These are phyloP conservation scores for Gari tellinella DNA, from an alignment of 2,888 invertebrate genomes.

Conservation along the genomic window DNA sequence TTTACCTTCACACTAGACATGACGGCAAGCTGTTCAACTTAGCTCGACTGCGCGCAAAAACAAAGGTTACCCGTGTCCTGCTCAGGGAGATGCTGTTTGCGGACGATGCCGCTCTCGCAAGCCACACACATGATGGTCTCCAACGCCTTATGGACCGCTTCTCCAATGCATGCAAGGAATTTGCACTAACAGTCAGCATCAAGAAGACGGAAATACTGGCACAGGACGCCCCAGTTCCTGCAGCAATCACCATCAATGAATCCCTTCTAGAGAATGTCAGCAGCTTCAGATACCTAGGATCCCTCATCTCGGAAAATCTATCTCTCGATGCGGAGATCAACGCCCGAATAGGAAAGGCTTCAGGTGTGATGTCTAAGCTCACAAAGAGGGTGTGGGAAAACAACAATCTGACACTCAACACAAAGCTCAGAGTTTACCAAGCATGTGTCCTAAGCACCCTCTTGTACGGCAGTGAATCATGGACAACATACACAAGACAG, in stretches of 20 bases:
- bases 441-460: neutral
- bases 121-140: neutral
- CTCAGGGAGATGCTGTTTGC: too few species aligned
- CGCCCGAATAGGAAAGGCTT: too few species aligned
- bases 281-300: neutral
- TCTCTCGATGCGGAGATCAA: neutral
- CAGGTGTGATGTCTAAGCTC: neutral
- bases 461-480: neutral
- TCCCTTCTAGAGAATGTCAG: too few species aligned
- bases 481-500: too few species aligned
- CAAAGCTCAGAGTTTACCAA: too few species aligned
- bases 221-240: neutral
- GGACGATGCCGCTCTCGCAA: too few species aligned
- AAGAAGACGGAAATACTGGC: neutral
- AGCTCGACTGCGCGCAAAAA: neutral
- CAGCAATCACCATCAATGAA: neutral
- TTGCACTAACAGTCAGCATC: too few species aligned
- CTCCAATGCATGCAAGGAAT: neutral
- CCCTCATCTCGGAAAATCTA: neutral
- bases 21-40: neutral
- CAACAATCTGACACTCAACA: neutral
- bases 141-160: neutral
- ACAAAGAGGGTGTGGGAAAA: neutral
- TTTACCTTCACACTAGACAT: conserved; percentile 2
- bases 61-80: neutral